Percentiles rank a stretch among this genome's conserved stretches.
These are phyloP conservation scores for Oreotrochilus melanogaster DNA, from an alignment of 2,113 vertebrate genomes.

Conservation along the genomic window DNA sequence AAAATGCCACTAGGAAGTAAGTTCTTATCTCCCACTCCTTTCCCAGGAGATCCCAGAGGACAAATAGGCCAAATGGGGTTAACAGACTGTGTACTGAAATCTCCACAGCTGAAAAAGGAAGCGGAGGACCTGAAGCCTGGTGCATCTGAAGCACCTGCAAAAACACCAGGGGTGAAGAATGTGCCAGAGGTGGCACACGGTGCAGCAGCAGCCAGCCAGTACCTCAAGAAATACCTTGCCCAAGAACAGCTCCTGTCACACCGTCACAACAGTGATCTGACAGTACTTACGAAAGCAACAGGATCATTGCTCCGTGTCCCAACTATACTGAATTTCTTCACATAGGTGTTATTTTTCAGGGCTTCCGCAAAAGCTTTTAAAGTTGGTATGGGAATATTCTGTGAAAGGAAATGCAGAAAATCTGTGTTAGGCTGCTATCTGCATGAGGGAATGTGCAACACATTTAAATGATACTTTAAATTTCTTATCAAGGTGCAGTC, in stretches of 20 bases:
- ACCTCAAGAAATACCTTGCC: not conserved
- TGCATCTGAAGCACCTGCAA: not conserved
- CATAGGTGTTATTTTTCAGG: constrained; percentile 87
- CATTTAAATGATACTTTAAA: not conserved
- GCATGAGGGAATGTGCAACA: not conserved
- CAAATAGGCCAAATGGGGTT: not conserved
- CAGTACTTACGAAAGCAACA: constrained; percentile 89
- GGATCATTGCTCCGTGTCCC: constrained; percentile 96
- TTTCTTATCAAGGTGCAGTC: not conserved
- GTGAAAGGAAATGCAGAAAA: constrained; percentile 17
- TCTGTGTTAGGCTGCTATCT: not conserved
- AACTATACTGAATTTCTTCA: constrained; percentile 95
- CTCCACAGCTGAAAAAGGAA: not conserved
- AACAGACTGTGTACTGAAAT: not conserved
- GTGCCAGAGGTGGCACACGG: accelerated
- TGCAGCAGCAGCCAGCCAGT: not conserved
- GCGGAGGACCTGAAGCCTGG: not conserved
- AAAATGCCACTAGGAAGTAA: not conserved
- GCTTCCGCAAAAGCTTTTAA: constrained; percentile 93
- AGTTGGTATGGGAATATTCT: constrained; percentile 94
- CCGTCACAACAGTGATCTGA: accelerated
- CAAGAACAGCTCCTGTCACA: not conserved
- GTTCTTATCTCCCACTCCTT: not conserved
- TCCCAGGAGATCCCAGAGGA: not conserved
- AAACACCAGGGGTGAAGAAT: not conserved